Evolutionary conservation across 2,888 invertebrate species (phyloP), one percentile per base, ranked within the genome.

Genomic region (Monochamus alternatus): DNA sequence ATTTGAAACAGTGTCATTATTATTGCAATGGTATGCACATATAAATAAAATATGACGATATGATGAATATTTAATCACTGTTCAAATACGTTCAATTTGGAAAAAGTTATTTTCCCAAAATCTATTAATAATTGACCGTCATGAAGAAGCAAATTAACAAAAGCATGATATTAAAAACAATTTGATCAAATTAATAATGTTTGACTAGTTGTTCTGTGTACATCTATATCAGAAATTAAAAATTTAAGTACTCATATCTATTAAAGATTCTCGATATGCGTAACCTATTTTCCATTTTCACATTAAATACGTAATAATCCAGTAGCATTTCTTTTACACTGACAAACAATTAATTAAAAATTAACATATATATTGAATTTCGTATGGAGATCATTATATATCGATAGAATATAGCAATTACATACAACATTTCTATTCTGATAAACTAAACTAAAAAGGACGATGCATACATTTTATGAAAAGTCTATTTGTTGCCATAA

Each of bases 201-300:
- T 38, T 7, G 4, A 38, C 38, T 5, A 38, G 38, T 7, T 38
- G 7, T 38, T 38, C 22, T 22, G 22, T 22, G 22, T 22, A 22
- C 22, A 22, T 22, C 22, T 22, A 22, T 38, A 7, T 38, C 38
- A 38, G 38, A 38, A 38, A 38, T 7, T 4, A 38, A 38, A 38
- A 38, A 5, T 38, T 38, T 38, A 38, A 38, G 22, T 22, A 22
- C 22, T 22, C 62, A 22, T 60, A 75, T 67, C 64, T 52, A 73
- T 73, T 59, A 67, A 63, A 68, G 65, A 71, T 63, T 71, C 63
- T 71, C 63, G 71, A 71, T 71, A 71, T 71, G 71, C 71, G 62
- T 71, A 71, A 52, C 63, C 52, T 51, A 71, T 71, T 44, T 60
- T 69, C 60, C 59, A 60, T 14, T 22, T 38, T 63, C 38, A 63